A percentile compares a stretch with the other conserved stretches of the same genome.
Conservation (phyloP, 2,113 vertebrate species). For the Nothoprocta pentlandii region DNA sequence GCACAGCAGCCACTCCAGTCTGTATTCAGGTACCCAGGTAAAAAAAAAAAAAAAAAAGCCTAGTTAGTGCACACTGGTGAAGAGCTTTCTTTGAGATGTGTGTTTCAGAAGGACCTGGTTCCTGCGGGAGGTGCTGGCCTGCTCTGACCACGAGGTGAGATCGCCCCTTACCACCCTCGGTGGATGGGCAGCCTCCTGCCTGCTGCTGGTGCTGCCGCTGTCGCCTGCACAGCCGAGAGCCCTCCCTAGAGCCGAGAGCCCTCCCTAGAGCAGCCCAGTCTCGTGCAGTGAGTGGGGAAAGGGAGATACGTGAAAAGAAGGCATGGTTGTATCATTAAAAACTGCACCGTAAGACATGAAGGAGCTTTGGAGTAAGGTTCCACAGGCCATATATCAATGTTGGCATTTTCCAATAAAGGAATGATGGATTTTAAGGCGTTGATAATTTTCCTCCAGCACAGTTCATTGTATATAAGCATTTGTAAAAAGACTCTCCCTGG, state of each 20-base stretch:
- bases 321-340: not conserved
- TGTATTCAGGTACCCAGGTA: not conserved
- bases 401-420: not conserved
- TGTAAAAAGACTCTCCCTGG: not conserved
- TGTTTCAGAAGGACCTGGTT: not conserved
- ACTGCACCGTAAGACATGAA: not conserved
- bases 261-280: not conserved
- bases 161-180: not conserved
- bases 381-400: not conserved
- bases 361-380: not conserved
- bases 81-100: not conserved
- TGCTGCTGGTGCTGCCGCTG: not conserved
- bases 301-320: not conserved
- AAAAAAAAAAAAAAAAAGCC: not conserved
- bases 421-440: not conserved
- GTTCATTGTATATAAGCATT: not conserved
- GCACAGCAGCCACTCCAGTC: not conserved
- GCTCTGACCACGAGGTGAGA: rapidly evolving
- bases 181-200: not conserved
- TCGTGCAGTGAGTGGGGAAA: not conserved
- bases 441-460: not conserved
- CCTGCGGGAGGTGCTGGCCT: not conserved
- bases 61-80: rapidly evolving
- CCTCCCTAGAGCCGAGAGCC: not conserved
- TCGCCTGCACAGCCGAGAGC: not conserved